Evolutionary conservation across 1,140 invertebrate species (phyloP), one percentile per base, ranked within the genome.

Genomic region (Zaprionus lachaisei): DNA sequence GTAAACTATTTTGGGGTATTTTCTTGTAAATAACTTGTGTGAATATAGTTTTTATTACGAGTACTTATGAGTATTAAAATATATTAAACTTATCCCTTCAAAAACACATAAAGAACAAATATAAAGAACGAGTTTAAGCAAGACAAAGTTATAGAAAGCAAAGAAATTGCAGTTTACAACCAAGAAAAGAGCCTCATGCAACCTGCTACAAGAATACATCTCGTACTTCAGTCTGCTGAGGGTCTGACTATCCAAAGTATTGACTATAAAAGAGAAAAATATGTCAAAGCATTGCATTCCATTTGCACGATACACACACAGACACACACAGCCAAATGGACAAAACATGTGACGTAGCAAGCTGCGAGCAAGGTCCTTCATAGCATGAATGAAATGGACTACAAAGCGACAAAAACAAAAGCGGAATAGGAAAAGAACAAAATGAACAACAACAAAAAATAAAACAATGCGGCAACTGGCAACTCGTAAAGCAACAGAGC

Each of bases 341-440:
- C 79, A 77, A 85, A 82, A 79, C 85, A 90, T 90, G 85, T 90
- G 85, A 79, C 64, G 64, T 38, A 28, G 28, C 61, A 60, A 77
- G 69, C 75, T 77, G 62, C 41, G 63, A 47, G 54, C 72, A 49
- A 78, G 81, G 79, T 80, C 76, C 79, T 81, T 67, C 68, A 71
- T 79, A 72, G 79, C 85, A 70, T 72, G 85, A 89, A 89, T 90
- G 90, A 90, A 91, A 89, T 89, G 85, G 79, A 89, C 85, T 90
- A 90, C 85, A 85, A 90, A 85, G 72, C 58, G 71, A 85, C 69
- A 84, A 77, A 83, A 63, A 73, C 79, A 69, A 79, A 77, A 69
- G 55, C 64, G 56, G 20, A 67, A 70, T 34, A 63, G 61, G 11
- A 58, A 66, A 72, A 62, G 62, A 56, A 76, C 37, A 65, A 57